Percentiles rank a stretch among this genome's conserved stretches.
These are phyloP conservation scores for Leptopilina boulardi DNA, from an alignment of 1,140 invertebrate genomes.

Conservation along the genomic window DNA sequence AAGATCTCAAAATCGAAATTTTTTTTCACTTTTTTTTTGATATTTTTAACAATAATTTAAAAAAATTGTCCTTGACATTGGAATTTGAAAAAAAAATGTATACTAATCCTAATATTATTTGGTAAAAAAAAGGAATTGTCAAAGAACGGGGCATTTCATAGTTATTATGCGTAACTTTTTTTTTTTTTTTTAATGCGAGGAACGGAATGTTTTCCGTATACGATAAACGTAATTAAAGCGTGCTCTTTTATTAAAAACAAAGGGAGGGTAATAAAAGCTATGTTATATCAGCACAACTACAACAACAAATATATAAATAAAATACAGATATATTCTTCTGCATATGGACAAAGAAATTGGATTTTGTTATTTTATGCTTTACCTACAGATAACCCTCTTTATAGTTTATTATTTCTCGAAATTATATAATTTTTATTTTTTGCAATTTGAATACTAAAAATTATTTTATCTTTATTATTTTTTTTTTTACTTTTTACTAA, in stretches of 20 bases:
- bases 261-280: constrained; percentile 17
- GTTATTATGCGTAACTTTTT: neutral
- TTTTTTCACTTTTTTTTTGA: too few species aligned
- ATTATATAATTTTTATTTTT: too few species aligned
- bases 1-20: too few species aligned
- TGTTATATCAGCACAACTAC: neutral
- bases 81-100: too few species aligned
- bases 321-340: constrained; percentile 6
- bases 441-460: too few species aligned
- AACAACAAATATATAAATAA: neutral
- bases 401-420: neutral
- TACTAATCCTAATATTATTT: too few species aligned
- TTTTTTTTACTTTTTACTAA: too few species aligned
- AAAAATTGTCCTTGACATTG: too few species aligned
- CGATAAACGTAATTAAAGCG: constrained; percentile 21
- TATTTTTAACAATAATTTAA: too few species aligned
- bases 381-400: neutral
- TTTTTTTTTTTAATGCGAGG: constrained; percentile 15
- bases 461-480: too few species aligned
- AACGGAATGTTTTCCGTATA: constrained; percentile 5
- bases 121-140: neutral
- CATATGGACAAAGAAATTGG: constrained; percentile 10
- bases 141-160: neutral
- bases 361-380: neutral
- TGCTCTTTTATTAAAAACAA: constrained; percentile 31